Conservation (phyloP, 2,888 invertebrate species). For the Cephus spinipes region DNA sequence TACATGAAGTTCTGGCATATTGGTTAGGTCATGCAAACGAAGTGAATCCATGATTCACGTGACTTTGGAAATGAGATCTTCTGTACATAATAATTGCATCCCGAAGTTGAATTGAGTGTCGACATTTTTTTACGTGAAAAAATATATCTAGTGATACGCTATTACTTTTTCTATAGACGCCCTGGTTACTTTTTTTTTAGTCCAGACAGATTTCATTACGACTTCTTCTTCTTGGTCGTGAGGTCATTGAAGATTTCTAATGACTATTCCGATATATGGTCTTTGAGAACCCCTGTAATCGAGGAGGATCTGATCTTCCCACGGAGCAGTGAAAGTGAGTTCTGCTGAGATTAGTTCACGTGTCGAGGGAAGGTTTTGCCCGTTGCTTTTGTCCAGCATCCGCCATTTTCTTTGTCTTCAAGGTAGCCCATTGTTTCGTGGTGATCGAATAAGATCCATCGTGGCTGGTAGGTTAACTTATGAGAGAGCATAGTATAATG, state of each 20-base stretch:
- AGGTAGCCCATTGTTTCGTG: slow-evolving; percentile 54
- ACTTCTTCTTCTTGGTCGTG: no score
- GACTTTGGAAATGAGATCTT: no score
- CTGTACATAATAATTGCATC: no score
- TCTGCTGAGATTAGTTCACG: slow-evolving; percentile 47
- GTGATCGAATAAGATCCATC: slow-evolving; percentile 44
- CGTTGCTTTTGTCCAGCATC: slow-evolving; percentile 34
- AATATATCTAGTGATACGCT: no score
- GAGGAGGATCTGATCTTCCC: slow-evolving; percentile 43
- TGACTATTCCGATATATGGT: no score
- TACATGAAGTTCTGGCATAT: no score
- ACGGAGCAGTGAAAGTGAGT: slow-evolving; percentile 56
- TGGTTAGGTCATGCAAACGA: no score
- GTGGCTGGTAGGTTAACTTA: slow-evolving; percentile 11
- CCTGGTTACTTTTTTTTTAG: background rate
- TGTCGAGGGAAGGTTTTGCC: slow-evolving; percentile 44
- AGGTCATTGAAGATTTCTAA: no score
- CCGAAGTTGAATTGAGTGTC: no score
- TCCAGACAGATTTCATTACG: background rate
- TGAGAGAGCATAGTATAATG: slow-evolving; percentile 11
- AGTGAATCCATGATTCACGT: no score
- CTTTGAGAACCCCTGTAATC: slow-evolving; percentile 24
- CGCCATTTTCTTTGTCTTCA: slow-evolving; percentile 46
- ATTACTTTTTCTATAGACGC: background rate
- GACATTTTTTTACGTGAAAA: no score